These are phyloP conservation scores for Cephalopholis sonnerati DNA, from an alignment of 2,113 vertebrate species.

Conservation along the genomic window DNA sequence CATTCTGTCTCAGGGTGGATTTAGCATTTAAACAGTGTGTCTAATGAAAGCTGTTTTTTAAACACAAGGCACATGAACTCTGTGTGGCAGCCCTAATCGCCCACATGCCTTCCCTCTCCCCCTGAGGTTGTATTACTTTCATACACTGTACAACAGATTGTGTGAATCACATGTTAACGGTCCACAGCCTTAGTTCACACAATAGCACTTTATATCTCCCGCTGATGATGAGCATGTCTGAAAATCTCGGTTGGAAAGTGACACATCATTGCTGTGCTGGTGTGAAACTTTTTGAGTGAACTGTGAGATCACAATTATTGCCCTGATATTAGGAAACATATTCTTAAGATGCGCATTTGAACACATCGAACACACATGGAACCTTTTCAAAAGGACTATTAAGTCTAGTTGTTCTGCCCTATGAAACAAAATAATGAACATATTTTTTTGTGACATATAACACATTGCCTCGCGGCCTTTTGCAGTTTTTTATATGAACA, in stretches of 20 bases:
- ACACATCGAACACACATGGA: neutral
- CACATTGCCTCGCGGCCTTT: neutral
- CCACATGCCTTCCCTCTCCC: slow-evolving; percentile 44
- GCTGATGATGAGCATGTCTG: slow-evolving; percentile 52
- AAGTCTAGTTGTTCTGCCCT: neutral
- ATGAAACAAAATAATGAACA: neutral
- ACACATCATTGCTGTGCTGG: slow-evolving; percentile 13
- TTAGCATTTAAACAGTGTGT: slow-evolving; percentile 2
- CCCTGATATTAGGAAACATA: neutral
- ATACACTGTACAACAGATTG: slow-evolving; percentile 39
- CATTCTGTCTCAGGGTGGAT: neutral
- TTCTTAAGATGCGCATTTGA: neutral
- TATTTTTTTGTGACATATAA: neutral
- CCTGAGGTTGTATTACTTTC: slow-evolving; percentile 40
- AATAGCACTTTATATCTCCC: slow-evolving; percentile 51
- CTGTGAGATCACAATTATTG: neutral
- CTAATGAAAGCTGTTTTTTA: slow-evolving; percentile 18
- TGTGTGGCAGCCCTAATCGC: slow-evolving; percentile 38
- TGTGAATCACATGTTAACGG: slow-evolving; percentile 69
- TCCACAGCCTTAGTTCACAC: slow-evolving; percentile 23
- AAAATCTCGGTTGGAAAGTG: slow-evolving; percentile 48
- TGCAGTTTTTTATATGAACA: neutral
- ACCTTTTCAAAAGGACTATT: neutral
- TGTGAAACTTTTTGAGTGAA: slow-evolving; percentile 3
- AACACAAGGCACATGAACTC: slow-evolving; percentile 38